Conservation (phyloP, 2,113 vertebrate genomes). For the Caloenas nicobarica region DNA sequence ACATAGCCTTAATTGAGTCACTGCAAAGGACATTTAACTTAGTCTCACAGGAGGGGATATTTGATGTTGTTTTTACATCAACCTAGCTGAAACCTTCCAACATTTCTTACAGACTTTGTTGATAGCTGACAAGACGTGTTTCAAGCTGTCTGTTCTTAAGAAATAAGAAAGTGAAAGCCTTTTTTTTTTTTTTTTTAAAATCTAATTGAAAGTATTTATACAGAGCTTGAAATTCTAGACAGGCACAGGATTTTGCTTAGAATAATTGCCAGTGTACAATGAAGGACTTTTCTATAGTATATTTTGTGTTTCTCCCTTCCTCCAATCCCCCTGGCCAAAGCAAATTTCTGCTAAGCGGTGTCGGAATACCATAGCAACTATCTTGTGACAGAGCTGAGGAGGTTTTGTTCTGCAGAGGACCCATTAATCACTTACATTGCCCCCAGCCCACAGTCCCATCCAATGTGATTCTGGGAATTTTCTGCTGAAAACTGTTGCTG, state of each 20-base stretch:
- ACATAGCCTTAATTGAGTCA: neutral
- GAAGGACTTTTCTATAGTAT: conserved; percentile 4
- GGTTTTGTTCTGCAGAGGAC: conserved; percentile 49
- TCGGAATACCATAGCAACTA: conserved; percentile 69
- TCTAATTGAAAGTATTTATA: conserved; percentile 33
- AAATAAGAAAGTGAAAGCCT: too few species aligned
- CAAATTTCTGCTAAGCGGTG: conserved; percentile 42
- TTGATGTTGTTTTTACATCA: conserved; percentile 36
- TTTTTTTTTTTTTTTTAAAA: neutral
- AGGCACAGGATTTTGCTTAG: conserved; percentile 13
- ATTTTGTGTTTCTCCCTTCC: conserved; percentile 32
- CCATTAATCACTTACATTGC: conserved; percentile 44
- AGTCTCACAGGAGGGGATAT: neutral
- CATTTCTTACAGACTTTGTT: conserved; percentile 27
- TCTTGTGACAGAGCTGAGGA: conserved; percentile 53
- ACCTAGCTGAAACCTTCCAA: conserved; percentile 15
- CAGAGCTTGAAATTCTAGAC: conserved; percentile 42
- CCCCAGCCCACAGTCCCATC: neutral
- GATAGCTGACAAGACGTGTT: conserved; percentile 4
- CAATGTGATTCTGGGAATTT: conserved; percentile 24
- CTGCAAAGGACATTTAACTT: conserved; percentile 18
- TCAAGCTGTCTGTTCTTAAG: conserved; percentile 17
- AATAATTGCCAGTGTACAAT: conserved; percentile 27
- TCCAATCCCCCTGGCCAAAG: conserved; percentile 10
- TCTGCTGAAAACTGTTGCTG: neutral